Base-by-base conservation (phyloP, 2,888 invertebrate genomes). In the Mimas tiliae region DNA sequence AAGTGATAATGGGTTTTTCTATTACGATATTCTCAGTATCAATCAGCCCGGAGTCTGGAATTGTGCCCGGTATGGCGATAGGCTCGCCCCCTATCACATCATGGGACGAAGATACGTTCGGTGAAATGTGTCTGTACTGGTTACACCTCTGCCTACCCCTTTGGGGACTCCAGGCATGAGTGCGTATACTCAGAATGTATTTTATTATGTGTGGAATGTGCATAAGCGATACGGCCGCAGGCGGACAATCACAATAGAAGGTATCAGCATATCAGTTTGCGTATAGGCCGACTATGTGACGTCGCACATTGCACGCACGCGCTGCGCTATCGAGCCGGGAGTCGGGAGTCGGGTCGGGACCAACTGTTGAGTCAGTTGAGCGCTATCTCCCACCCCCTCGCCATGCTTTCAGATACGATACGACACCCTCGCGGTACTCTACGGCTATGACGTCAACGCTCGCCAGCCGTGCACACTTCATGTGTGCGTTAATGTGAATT, bases 281-380 rank as follows among this genome's bases (percentile, higher is more conserved):
- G 79, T 81, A 79, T 67, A 75, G 63, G 77, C 72, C 74, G 77
- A 72, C 81, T 83, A 85, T 85, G 86, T 88, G 89, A 83, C 84
- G 86, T 80, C 64, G 77, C 67, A 33, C 73, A 74, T 68, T 72
- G 76, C 89, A 89, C 90, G 90, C 90, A 91, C 88, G 90, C 89
- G 89, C 89, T 83, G 77, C 80, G 75, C 82, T 89, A 89, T 90
- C 85, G 90, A 90, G 86, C 87, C 79, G 81, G 0, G 16, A 16
- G 16, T 16, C 55, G 38, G 38, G 55, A 19, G 16, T 55, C 42
- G 27, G 1, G 27, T 27, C 27, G 58, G 70, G 86, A 88, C 91
- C 91, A 92, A 91, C 92, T 91, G 93, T 93, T 92, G 91, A 91
- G 50, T 50, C 50, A 50, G 50, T 50, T 19, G 91, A 91, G 87